Evolutionary conservation across 2,888 invertebrate species (phyloP), one percentile per base, ranked within the genome.

Genomic region (Aricia artaxerxes): DNA sequence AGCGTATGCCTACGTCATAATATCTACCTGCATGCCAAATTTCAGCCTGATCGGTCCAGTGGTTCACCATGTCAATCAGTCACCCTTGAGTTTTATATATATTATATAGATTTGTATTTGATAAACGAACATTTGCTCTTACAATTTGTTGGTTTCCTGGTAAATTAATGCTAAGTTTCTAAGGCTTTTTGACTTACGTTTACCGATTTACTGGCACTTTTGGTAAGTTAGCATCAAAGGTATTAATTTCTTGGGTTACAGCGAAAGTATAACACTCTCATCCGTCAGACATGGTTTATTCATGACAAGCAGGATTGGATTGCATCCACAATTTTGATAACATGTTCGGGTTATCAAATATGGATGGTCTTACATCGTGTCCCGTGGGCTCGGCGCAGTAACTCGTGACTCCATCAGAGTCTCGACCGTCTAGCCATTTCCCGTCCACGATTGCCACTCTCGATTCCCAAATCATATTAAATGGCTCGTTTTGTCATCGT

Each of bases 391-490:
- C n/a, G 61, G 49, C 49, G 49, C 49, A 49, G 2, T 49, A 40
- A 40, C 6, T 40, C 49, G 49, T 49, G 49, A 35, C 76, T 75
- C 31, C 53, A 76, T 76, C 57, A 57, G 76, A 73, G 35, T 80
- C 78, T 73, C 78, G 57, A 73, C 78, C 80, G 80, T 79, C 82
- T 82, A 78, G 78, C 85, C 81, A 88, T 89, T 90, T 90, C 89
- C 89, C 88, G 86, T 80, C 77, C 80, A 78, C 84, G 87, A 89
- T 89, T 88, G 89, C 84, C 87, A 86, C 84, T 87, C 83, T 83
- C 83, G 84, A 83, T 82, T 84, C 81, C 73, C 72, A 72, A 88
- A 87, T 88, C 86, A 83, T 83, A 84, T 88, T 86, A 87, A 85
- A 84, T 80, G 78, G 72, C 79, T 83, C 79, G 82, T 83, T 86